Conservation (phyloP, 2,888 invertebrate genomes). For the Apeira syringaria region DNA sequence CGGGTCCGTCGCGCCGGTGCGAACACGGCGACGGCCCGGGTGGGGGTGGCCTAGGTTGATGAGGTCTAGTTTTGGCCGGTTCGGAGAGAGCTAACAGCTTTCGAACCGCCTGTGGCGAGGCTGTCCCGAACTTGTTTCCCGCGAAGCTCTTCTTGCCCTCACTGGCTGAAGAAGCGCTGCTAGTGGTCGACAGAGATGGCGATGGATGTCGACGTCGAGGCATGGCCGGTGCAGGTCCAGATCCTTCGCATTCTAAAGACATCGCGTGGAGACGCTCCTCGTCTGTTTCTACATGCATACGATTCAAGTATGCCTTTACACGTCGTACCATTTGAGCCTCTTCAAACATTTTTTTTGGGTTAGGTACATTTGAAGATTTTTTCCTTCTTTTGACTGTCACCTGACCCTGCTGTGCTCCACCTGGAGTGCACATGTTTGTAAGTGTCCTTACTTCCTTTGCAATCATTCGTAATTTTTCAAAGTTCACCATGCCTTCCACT, state of each 20-base stretch:
- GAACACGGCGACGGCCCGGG: conserved; percentile 87
- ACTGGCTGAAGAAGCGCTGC: conserved; percentile 94
- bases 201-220: conserved; percentile 94
- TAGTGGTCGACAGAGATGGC: conserved; percentile 95
- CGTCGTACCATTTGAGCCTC: conserved; percentile 99
- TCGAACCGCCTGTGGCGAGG: conserved; percentile 98
- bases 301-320: conserved; percentile 97
- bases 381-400: conserved; percentile 95
- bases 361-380: conserved; percentile 94
- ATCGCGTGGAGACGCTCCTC: conserved; percentile 95
- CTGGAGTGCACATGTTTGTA: conserved; percentile 97
- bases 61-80: conserved; percentile 93
- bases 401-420: conserved; percentile 87
- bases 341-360: conserved; percentile 99
- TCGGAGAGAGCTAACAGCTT: conserved; percentile 96
- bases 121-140: conserved; percentile 91
- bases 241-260: conserved; percentile 94
- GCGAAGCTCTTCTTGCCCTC: conserved; percentile 86
- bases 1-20: conserved; percentile 85
- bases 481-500: conserved; percentile 95
- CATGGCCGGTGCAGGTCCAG: conserved; percentile 84
- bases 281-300: conserved; percentile 95
- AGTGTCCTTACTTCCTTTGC: conserved; percentile 96
- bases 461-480: conserved; percentile 99
- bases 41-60: conserved; percentile 89